These are phyloP conservation scores for Peromyscus leucopus DNA, from an alignment of 2,113 vertebrate species.

Conservation along the genomic window DNA sequence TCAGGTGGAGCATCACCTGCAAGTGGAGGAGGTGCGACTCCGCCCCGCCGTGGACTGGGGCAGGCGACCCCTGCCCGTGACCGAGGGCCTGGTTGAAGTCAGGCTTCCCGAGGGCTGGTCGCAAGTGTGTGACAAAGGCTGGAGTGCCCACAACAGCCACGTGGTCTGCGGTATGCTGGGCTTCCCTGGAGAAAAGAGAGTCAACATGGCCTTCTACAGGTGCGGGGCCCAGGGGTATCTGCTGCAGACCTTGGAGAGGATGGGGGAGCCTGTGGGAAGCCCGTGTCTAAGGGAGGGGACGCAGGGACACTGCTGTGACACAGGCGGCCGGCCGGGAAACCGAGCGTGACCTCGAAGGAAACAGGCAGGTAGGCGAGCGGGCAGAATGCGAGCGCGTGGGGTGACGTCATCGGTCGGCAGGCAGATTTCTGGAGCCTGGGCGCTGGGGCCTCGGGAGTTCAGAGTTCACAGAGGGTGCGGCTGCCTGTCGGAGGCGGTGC, in stretches of 20 bases:
- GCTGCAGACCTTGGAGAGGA: neutral
- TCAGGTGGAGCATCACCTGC: conserved; percentile 90
- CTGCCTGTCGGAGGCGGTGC: neutral
- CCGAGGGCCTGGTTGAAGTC: conserved; percentile 95
- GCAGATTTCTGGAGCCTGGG: neutral
- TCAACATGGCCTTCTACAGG: conserved; percentile 98
- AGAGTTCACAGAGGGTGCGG: neutral
- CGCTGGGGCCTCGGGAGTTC: rapidly evolving
- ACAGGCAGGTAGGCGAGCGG: rapidly evolving
- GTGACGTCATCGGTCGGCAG: neutral
- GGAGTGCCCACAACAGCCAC: conserved; percentile 92
- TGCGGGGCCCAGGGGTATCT: conserved; percentile 82
- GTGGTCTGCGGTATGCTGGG: conserved; percentile 98
- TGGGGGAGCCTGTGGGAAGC: no score
- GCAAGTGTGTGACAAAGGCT: conserved; percentile 94
- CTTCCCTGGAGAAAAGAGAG: conserved; percentile 94
- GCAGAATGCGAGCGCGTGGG: rapidly evolving
- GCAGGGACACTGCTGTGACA: neutral
- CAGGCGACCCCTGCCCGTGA: conserved; percentile 89
- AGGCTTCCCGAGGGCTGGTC: conserved; percentile 92
- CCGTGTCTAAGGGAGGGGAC: neutral
- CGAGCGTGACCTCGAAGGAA: neutral
- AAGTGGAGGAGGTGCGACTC: conserved; percentile 94
- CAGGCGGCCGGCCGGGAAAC: neutral
- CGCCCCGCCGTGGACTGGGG: conserved; percentile 87